Base-by-base conservation (phyloP, 2,888 invertebrate genomes). In the Caenorhabditis japonica region DNA sequence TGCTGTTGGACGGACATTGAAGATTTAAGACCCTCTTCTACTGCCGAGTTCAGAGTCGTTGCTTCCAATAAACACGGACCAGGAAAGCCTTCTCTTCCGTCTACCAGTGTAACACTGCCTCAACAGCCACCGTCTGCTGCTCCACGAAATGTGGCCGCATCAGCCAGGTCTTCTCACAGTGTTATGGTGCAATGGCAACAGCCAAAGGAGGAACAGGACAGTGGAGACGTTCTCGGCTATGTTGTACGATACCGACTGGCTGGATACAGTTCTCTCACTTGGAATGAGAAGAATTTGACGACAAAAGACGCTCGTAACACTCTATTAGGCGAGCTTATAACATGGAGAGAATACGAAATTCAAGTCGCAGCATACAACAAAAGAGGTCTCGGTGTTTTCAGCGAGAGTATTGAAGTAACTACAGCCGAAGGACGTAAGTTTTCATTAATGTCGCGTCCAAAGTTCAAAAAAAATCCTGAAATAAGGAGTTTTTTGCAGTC, bases 181-280 rank as follows among this genome's bases (percentile, higher is more conserved):
- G 95, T 99, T 71, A 94, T 95, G 84, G 93, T 96, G 0, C 95
- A 95, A 87, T 97, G 97, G 97, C 94, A 90, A 88, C 94, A 94
- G 25, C 97, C 97, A 0, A 90, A 94, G 8, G 94, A 95, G 86
- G 94, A 96, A 87, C 94, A 95, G 85, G 92, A 94, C 83, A 99
- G 97, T 88, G 99, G 97, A 0, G 93, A 94, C 87, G 93, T 99
- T 79, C 89, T 94, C 13, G 97, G 97, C 17, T 99, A 95, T 88
- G 92, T 94, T 21, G 92, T 99, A 70, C 76, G 82, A 15, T 80
- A 82, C 38, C 92, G 94, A 53, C 90, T 97, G 2, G 93, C 92
- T 78, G 95, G 96, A 0, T 97, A 97, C 89, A 93, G 93, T 80
- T 88, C 93, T 83, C 93, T 94, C 80, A 94, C 94, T 0, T 96